A percentile compares a stretch with the other conserved stretches of the same genome.
Evolutionary conservation across 35 echinoderm and acorn worm genomes (phyloP).

Genomic region (Heliocidaris erythrogramma): DNA sequence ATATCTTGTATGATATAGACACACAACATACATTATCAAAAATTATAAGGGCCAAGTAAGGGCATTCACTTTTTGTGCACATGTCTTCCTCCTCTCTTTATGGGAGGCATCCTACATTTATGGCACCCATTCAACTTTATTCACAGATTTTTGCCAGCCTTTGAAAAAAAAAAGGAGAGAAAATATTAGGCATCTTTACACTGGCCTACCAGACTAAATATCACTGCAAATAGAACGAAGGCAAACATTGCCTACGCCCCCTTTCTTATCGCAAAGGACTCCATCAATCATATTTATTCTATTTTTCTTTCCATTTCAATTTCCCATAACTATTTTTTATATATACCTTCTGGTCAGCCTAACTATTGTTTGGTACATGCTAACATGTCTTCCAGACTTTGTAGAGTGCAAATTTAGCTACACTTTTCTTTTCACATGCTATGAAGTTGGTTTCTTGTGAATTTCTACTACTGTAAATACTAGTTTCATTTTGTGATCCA

Average conservation of each 20-base stretch:
- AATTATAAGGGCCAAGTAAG: neutral
- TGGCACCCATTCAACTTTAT: slow-evolving; percentile 16
- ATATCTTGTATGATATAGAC: neutral
- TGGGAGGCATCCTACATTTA: neutral
- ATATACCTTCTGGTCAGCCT: neutral
- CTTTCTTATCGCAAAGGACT: neutral
- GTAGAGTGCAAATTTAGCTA: neutral
- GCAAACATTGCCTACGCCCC: slow-evolving; percentile 27
- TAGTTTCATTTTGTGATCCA: neutral
- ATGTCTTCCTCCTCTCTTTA: neutral
- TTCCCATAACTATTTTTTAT: neutral
- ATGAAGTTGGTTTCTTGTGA: neutral
- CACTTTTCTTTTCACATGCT: neutral
- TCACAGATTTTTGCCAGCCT: neutral
- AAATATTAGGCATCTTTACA: neutral
- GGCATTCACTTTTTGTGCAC: neutral
- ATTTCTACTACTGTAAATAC: neutral
- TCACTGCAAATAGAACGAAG: neutral
- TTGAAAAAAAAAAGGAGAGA: neutral
- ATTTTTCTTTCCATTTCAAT: neutral
- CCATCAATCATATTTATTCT: slow-evolving; percentile 36
- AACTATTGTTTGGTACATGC: neutral
- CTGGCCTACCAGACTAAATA: slow-evolving; percentile 11
- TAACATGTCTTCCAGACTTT: neutral
- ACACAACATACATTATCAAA: neutral